These are phyloP conservation scores for Amblyraja radiata DNA, from an alignment of 2,797 vertebrate genomes.

Conservation along the genomic window DNA sequence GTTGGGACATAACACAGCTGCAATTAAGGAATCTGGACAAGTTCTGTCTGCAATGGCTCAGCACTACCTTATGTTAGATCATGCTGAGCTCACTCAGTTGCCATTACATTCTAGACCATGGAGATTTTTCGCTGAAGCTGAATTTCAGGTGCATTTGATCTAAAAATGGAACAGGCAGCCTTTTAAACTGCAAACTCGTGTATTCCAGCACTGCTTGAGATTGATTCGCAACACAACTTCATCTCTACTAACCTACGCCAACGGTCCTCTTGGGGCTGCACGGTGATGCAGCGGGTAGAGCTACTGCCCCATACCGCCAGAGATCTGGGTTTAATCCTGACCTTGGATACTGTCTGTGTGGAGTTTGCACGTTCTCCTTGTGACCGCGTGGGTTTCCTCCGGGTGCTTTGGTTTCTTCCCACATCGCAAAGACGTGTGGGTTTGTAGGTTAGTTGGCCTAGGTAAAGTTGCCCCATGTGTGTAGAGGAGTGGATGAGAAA, in stretches of 20 bases:
- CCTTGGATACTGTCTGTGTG: no score
- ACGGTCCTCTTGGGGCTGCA: background rate
- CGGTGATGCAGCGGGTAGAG: no score
- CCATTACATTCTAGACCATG: background rate
- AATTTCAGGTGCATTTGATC: background rate
- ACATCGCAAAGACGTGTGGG: no score
- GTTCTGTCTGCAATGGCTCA: background rate
- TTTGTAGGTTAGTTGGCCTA: no score
- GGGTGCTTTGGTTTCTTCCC: no score
- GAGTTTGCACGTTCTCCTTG: no score
- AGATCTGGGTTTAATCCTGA: no score
- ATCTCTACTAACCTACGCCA: background rate
- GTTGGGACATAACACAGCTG: conserved; percentile 16
- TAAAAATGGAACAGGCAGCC: background rate
- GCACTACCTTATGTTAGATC: conserved; percentile 9
- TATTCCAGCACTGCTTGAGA: no score
- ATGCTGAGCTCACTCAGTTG: background rate
- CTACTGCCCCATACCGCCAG: no score
- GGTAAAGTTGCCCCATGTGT: no score
- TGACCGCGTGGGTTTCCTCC: no score
- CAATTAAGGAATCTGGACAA: background rate
- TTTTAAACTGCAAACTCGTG: background rate
- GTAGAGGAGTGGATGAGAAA: no score
- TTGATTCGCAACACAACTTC: background rate
- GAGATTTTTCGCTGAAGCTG: background rate